Conservation (phyloP, 2,888 invertebrate species). For the Papilio elwesi region DNA sequence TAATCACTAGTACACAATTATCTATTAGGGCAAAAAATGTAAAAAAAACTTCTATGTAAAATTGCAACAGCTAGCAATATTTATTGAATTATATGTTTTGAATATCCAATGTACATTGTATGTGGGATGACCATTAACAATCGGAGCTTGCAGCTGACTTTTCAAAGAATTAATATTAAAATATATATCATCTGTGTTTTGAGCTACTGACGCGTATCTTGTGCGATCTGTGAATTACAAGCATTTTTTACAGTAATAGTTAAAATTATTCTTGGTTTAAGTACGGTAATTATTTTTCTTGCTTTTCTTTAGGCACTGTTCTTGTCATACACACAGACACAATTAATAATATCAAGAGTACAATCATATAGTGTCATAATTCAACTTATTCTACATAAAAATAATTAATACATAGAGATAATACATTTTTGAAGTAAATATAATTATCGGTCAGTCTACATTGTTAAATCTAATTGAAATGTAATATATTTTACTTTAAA, state of each 20-base stretch:
- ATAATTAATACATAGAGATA: slow-evolving; percentile 25
- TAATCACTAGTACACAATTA: not conserved
- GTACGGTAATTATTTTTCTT: slow-evolving; percentile 20
- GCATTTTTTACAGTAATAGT: not conserved
- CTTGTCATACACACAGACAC: not conserved
- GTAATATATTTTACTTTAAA: not conserved
- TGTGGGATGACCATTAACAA: not conserved
- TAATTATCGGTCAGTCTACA: slow-evolving; percentile 18
- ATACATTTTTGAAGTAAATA: slow-evolving; percentile 30
- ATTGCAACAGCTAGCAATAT: not conserved
- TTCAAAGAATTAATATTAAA: not conserved
- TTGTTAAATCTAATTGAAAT: slow-evolving; percentile 5
- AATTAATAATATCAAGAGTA: slow-evolving; percentile 20
- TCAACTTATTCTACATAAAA: slow-evolving; percentile 24
- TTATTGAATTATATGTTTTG: not conserved
- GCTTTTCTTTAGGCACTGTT: not conserved
- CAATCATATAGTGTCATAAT: slow-evolving; percentile 14
- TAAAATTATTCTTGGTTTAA: slow-evolving; percentile 21
- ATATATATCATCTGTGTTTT: slow-evolving; percentile 26
- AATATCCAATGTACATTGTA: not conserved
- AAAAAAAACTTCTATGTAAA: no score
- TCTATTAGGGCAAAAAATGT: no score
- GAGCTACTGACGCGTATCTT: slow-evolving; percentile 33
- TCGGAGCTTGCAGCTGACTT: not conserved
- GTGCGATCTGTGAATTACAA: slow-evolving; percentile 34